Evolutionary conservation across 2,888 invertebrate genomes (phyloP), one percentile per base, ranked within the genome.

Genomic region (Cheilosia grossa): DNA sequence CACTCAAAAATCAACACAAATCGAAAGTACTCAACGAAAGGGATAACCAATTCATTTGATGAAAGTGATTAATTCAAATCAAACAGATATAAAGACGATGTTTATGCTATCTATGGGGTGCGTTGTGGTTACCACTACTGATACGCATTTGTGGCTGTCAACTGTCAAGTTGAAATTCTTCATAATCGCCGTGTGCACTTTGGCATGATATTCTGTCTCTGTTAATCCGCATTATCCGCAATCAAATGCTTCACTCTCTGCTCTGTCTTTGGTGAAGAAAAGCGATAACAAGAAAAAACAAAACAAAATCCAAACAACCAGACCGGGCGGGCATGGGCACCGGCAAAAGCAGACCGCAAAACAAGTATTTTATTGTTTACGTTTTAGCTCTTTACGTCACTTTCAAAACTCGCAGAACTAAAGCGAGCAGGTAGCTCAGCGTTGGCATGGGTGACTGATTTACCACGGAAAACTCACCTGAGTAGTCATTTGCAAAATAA

Each of bases 261-360:
- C n/a, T 13, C 27, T 69, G 56, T 63, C 42, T 17, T 19, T 63
- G 54, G 5, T 9, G 4, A 13, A 51, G 24, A 5, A 24, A 51
- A 58, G n/a, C 74, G 67, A 77, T 27, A 27, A 27, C 1, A 77
- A 27, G 17, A 37, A 13, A 61, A 27, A 61, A 42, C 70, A 82
- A 82, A 82, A 82, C 78, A 82, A 78, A 82, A 77, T 33, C 2
- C 27, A 70, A 42, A 49, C 7, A 66, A 78, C 72, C 78, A 13
- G 13, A 30, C 9, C 51, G 53, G 56, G 19, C 47, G 5, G 13
- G n/a, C n/a, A n/a, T n/a, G 17, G 21, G 13, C 10, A 42, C 49
- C 53, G 40, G 27, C 33, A 30, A 24, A 37, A 40, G 15, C 10
- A 17, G 15, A 42, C 63, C 51, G 53, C 59, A 67, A 58, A 51